phyloP scores from a whole-genome alignment of 2,888 invertebrate genomes.

The Idaea dimidiata region DNA sequence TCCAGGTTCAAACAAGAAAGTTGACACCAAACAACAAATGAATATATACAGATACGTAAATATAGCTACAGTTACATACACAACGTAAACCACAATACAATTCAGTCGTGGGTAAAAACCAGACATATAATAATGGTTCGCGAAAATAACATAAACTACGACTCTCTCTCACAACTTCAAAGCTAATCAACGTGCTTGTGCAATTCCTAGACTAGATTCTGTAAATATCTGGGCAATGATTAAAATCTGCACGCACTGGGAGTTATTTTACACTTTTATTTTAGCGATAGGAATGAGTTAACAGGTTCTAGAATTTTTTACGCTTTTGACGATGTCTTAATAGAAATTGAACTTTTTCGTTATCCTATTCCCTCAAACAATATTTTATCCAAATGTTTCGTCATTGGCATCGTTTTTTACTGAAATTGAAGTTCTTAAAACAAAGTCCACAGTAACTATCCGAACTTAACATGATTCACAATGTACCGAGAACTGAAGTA shows the following conservation, averaged over 20 bases:
- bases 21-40: not conserved
- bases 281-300: no score
- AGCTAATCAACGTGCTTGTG: not conserved
- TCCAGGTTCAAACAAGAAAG: constrained; percentile 10
- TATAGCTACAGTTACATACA: not conserved
- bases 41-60: not conserved
- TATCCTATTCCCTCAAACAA: no score
- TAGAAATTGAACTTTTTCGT: no score
- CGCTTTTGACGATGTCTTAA: no score
- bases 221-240: constrained; percentile 15
- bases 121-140: not conserved
- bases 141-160: not conserved
- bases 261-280: no score
- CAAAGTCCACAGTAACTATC: not conserved
- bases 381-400: not conserved
- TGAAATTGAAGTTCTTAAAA: not conserved
- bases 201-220: not conserved
- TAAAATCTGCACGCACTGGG: constrained; percentile 28
- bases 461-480: not conserved
- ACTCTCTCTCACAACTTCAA: not conserved
- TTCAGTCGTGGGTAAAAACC: not conserved
- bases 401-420: not conserved
- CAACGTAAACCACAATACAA: not conserved
- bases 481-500: not conserved
- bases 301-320: no score